Conservation (phyloP, 1,140 invertebrate genomes). For the Formica exsecta region DNA sequence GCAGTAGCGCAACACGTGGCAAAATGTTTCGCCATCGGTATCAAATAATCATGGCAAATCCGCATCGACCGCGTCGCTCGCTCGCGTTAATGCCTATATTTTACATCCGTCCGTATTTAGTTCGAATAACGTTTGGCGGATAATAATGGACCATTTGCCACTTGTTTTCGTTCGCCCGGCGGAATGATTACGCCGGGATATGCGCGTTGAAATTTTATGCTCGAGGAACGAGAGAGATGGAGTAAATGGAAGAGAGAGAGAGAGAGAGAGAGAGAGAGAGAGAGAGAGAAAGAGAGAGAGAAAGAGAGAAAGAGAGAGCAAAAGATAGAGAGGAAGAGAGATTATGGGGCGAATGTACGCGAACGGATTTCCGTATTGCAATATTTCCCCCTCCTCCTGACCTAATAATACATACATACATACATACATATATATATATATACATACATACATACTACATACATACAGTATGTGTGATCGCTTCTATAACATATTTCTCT, state of each 20-base stretch:
- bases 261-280: constrained; percentile 11
- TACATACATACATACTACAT: not conserved
- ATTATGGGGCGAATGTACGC: constrained; percentile 43
- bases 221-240: not conserved
- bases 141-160: constrained; percentile 74
- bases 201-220: constrained; percentile 66
- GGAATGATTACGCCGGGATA: constrained; percentile 68
- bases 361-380: constrained; percentile 60
- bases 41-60: constrained; percentile 77
- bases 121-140: constrained; percentile 75
- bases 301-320: not conserved
- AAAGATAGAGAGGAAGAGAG: not conserved
- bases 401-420: constrained; percentile 40
- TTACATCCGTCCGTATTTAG: constrained; percentile 74
- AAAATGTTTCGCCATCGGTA: constrained; percentile 73
- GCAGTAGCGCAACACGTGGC: constrained; percentile 73
- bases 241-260: not conserved
- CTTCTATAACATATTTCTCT: constrained; percentile 48
- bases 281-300: too few species aligned
- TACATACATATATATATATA: too few species aligned
- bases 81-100: constrained; percentile 74
- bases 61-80: constrained; percentile 70
- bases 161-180: constrained; percentile 69
- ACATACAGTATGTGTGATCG: constrained; percentile 7
- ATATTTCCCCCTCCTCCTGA: constrained; percentile 23